phyloP scores from a whole-genome alignment of 2,888 invertebrate species.

The Nebria salina region DNA sequence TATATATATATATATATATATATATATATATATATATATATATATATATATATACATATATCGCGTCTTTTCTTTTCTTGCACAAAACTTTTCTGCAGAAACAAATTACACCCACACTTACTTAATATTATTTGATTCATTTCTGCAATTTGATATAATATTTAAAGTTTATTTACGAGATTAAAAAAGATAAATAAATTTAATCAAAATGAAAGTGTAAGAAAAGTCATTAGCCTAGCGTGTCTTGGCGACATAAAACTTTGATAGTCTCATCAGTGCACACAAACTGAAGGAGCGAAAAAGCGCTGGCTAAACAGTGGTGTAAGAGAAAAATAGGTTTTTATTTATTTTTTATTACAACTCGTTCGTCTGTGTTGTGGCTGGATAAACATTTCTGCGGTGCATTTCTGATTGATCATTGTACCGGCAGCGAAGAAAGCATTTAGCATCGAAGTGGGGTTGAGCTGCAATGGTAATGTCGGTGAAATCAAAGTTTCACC shows the following conservation, averaged over 20 bases:
- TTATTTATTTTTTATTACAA: neutral
- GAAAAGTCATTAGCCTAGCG: neutral
- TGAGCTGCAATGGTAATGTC: neutral
- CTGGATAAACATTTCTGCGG: neutral
- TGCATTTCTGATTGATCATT: neutral
- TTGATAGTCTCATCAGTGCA: neutral
- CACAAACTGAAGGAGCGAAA: neutral
- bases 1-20: no score
- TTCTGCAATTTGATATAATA: no score
- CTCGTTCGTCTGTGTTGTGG: neutral
- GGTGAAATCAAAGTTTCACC: slow-evolving; percentile 32
- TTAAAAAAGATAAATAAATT: neutral
- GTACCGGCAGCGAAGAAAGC: neutral
- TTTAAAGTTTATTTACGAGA: no score
- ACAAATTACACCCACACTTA: no score
- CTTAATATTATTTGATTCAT: no score
- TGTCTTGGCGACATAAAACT: neutral
- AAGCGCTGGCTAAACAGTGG: neutral
- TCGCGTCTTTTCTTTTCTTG: neutral
- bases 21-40: no score
- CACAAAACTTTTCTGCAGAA: neutral
- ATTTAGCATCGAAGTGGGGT: neutral
- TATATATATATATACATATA: no score
- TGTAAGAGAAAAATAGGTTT: neutral
- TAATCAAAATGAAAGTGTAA: neutral